These are phyloP conservation scores for Choristoneura fumiferana DNA, from an alignment of 1,140 invertebrate species.

Conservation along the genomic window DNA sequence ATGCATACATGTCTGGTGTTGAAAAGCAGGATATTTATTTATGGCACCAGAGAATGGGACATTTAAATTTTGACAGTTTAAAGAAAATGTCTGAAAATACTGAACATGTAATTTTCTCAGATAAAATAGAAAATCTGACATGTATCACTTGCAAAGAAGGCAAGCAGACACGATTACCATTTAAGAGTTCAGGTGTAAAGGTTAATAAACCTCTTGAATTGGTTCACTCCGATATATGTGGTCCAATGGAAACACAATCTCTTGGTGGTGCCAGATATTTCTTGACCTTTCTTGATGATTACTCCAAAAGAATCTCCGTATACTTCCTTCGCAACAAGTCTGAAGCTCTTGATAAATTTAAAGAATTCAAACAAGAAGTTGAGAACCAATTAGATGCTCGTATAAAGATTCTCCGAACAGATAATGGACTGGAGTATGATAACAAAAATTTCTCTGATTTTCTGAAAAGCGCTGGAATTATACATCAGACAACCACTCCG, in stretches of 20 bases:
- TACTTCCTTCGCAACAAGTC: slow-evolving; percentile 60
- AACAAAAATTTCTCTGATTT: slow-evolving; percentile 46
- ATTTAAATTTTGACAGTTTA: too few species aligned
- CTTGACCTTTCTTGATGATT: slow-evolving; percentile 68
- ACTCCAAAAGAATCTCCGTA: slow-evolving; percentile 48
- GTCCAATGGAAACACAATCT: slow-evolving; percentile 56
- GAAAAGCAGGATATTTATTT: too few species aligned
- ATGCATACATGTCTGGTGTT: too few species aligned
- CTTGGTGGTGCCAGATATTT: slow-evolving; percentile 54
- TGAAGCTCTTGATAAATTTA: slow-evolving; percentile 47
- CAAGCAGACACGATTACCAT: slow-evolving; percentile 36
- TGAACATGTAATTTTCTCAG: slow-evolving; percentile 28
- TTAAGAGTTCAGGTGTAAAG: slow-evolving; percentile 20
- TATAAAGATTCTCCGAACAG: slow-evolving; percentile 48
- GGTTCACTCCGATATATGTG: slow-evolving; percentile 61
- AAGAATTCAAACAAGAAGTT: slow-evolving; percentile 40
- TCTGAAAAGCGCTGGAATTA: slow-evolving; percentile 48
- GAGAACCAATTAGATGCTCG: slow-evolving; percentile 41
- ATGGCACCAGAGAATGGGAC: too few species aligned
- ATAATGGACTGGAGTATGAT: slow-evolving; percentile 67
- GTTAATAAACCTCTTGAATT: slow-evolving; percentile 24
- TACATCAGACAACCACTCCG: slow-evolving; percentile 36
- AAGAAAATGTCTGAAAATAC: too few species aligned
- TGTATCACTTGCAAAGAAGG: slow-evolving; percentile 35
- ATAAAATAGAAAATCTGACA: slow-evolving; percentile 27